Base-by-base conservation (phyloP, 2,113 vertebrate genomes). In the Ahaetulla prasina region DNA sequence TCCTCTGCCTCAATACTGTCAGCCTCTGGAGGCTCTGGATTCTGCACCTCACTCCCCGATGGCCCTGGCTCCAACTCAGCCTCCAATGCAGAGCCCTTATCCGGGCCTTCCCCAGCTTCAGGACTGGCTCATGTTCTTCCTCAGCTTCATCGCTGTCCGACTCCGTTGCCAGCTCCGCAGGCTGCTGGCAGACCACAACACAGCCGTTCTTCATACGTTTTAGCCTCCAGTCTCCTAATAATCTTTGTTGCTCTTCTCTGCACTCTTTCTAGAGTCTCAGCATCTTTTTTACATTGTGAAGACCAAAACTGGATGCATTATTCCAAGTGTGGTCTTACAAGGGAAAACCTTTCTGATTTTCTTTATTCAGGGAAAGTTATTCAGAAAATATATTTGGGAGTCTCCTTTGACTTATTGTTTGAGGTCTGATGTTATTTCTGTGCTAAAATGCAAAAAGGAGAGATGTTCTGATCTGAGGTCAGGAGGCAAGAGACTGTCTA, bases 401-500 rank as follows among this genome's bases (percentile, higher is more conserved):
- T 89, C 92, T 91, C 88, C 54, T 91, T 92, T 92, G 50, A 89
- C 92, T 89, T 87, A 55, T 89, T 74, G 88, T 87, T 87, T 91
- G 60, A 53, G 43, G 1, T 27, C 85, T 43, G 52, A 84, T 57
- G 43, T 90, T 91, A 80, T 57, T 84, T 39, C 60, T 35, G 89
- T 74, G 47, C 39, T 80, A 90, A 91, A 89, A 80, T 63, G 84
- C 90, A 47, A 12, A 25, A 89, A 90, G 53, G 60, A 87, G 63
- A 49, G 47, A 50, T 52, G 22, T 91, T 50, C 55, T 50, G 49
- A 50, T 47, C 89, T 80, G 89, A 94, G 90, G 94, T 93, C 92
- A 91, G 92, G 74, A 85, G 80, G 45, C 90, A 89, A 85, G 92
- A n/a, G n/a, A n/a, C n/a, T n/a, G 90, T 84, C 88, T 91, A 93